Evolutionary conservation across 2,797 vertebrate genomes (phyloP).

Genomic region (Poliocrania exsul): DNA sequence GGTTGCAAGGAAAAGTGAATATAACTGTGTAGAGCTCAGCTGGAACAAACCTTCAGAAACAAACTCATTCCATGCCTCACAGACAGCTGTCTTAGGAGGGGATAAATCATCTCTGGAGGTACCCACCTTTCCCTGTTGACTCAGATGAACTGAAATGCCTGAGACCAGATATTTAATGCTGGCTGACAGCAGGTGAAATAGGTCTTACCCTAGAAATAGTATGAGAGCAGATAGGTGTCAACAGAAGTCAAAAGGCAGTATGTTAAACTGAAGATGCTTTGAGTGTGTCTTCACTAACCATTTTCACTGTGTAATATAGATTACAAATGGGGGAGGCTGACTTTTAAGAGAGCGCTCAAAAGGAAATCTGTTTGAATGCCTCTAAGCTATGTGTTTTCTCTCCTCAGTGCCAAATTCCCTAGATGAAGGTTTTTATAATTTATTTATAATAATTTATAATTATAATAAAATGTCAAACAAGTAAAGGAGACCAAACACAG

Average conservation of each 20-base stretch:
- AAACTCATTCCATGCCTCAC: neutral
- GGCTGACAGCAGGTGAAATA: neutral
- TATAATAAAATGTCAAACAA: slow-evolving; percentile 4
- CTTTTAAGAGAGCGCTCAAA: neutral
- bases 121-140: neutral
- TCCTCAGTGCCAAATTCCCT: neutral
- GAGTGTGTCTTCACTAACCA: neutral
- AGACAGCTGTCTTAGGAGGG: neutral
- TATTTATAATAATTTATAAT: neutral
- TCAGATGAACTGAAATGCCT: neutral
- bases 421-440: slow-evolving; percentile 7
- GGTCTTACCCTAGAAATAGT: neutral
- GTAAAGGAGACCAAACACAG: neutral
- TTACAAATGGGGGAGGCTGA: neutral
- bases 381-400: slow-evolving; percentile 35
- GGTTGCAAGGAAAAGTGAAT: neutral
- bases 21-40: neutral
- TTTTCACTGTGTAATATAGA: neutral
- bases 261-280: neutral
- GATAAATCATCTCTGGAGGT: neutral
- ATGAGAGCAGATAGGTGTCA: neutral
- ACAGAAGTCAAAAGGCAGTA: neutral
- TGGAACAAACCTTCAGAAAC: neutral
- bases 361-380: slow-evolving; percentile 3
- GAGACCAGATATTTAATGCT: neutral